These are phyloP conservation scores for Holacanthus passer DNA, from an alignment of 2,113 vertebrate species.

Conservation along the genomic window DNA sequence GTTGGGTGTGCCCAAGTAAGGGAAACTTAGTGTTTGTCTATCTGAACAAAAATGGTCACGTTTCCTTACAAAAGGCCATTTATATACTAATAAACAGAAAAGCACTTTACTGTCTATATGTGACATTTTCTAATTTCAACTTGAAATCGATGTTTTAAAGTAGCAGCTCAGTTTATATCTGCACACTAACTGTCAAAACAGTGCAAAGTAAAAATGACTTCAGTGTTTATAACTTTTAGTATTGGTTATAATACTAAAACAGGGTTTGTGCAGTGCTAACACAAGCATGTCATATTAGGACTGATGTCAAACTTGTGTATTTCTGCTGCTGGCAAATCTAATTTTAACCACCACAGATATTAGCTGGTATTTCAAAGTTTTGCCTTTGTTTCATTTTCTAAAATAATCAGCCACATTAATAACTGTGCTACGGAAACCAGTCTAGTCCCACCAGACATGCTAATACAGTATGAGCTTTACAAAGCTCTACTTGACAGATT, in stretches of 20 bases:
- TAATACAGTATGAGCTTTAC: conserved; percentile 27
- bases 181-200: not conserved
- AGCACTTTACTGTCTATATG: not conserved
- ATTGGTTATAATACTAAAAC: not conserved
- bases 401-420: conserved; percentile 3
- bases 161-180: not conserved
- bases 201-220: not conserved
- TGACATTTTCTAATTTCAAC: not conserved
- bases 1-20: too few relatives aligned
- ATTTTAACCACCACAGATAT: not conserved
- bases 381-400: not conserved
- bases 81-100: not conserved
- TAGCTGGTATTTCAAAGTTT: not conserved
- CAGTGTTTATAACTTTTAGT: not conserved
- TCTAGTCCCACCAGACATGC: not conserved
- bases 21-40: not conserved
- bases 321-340: not conserved
- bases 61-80: not conserved
- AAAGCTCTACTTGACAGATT: conserved; percentile 31
- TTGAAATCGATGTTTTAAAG: not conserved
- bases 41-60: not conserved
- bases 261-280: not conserved
- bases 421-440: not conserved
- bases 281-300: not conserved
- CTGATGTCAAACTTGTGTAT: not conserved